Percentiles rank a stretch among this genome's conserved stretches.
These are phyloP conservation scores for Exephanes ischioxanthus DNA, from an alignment of 2,888 invertebrate genomes.

Conservation along the genomic window DNA sequence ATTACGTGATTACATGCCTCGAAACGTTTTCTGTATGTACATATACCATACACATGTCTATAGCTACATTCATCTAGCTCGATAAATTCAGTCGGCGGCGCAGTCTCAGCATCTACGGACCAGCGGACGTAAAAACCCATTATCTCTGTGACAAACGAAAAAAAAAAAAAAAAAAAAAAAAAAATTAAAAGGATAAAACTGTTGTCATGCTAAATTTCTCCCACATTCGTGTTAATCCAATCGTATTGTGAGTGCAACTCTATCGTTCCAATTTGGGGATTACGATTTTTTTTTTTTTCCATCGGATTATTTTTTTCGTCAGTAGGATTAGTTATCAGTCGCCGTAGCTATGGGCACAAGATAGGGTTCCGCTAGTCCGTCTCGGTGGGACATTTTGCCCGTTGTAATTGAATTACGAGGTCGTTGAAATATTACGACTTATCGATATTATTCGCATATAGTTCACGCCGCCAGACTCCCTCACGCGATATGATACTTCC, in stretches of 20 bases:
- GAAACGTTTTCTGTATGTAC: slow-evolving; percentile 16
- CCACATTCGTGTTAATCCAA: slow-evolving; percentile 43
- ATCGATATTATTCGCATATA: slow-evolving; percentile 38
- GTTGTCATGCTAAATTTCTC: slow-evolving; percentile 59
- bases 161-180: slow-evolving; percentile 13
- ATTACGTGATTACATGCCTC: slow-evolving; percentile 48
- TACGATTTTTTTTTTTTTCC: too few species aligned
- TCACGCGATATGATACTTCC: slow-evolving; percentile 4
- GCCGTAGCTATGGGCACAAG: background rate
- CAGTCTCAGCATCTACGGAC: slow-evolving; percentile 35
- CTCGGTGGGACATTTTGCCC: slow-evolving; percentile 35
- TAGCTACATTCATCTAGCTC: background rate
- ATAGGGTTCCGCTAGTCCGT: slow-evolving; percentile 43
- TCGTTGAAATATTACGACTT: slow-evolving; percentile 72
- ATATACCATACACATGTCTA: slow-evolving; percentile 1
- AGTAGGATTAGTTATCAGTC: slow-evolving; percentile 11
- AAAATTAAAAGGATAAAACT: slow-evolving; percentile 24
- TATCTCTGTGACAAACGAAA: slow-evolving; percentile 34
- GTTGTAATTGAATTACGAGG: slow-evolving; percentile 72
- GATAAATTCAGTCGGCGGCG: slow-evolving; percentile 39
- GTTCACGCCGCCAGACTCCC: background rate
- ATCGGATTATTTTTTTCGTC: background rate
- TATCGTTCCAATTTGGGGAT: too few species aligned
- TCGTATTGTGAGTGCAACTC: slow-evolving; percentile 22
- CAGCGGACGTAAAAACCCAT: slow-evolving; percentile 46